These are phyloP conservation scores for Vulpes lagopus DNA, from an alignment of 2,113 vertebrate genomes.

Conservation along the genomic window DNA sequence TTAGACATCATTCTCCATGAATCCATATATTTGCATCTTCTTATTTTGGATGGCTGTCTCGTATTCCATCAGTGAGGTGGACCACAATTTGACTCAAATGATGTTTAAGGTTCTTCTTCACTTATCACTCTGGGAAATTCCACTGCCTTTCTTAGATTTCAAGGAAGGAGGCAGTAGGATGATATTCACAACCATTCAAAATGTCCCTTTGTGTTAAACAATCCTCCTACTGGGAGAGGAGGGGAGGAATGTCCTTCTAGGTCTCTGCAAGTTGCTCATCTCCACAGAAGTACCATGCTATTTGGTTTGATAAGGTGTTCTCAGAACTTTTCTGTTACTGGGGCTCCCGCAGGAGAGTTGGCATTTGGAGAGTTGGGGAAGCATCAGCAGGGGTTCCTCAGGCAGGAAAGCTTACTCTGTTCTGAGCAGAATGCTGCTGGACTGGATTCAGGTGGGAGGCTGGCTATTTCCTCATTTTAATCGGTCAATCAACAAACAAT, in stretches of 20 bases:
- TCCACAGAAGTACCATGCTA: not conserved
- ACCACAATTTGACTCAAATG: not conserved
- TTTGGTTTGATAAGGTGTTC: not conserved
- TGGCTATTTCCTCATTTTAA: slow-evolving; percentile 43
- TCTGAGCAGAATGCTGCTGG: not conserved
- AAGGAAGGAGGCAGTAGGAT: not conserved
- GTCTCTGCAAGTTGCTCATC: not conserved
- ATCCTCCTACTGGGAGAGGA: not conserved
- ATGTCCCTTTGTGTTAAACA: not conserved
- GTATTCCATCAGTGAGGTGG: not conserved
- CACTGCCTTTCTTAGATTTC: slow-evolving; percentile 3
- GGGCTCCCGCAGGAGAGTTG: not conserved
- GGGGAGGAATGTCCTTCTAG: not conserved
- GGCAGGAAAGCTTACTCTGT: not conserved
- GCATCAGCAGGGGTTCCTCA: not conserved
- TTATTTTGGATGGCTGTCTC: not conserved
- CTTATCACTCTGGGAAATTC: not conserved
- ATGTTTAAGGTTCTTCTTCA: slow-evolving; percentile 29
- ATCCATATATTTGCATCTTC: not conserved
- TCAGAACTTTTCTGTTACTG: not conserved
- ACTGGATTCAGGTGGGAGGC: not conserved
- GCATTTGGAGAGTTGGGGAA: not conserved
- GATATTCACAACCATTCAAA: not conserved
- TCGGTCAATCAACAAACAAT: slow-evolving; percentile 56
- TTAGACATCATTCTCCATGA: not conserved